phyloP scores from a whole-genome alignment of 2,797 vertebrate genomes.

The Echeneis naucrates region DNA sequence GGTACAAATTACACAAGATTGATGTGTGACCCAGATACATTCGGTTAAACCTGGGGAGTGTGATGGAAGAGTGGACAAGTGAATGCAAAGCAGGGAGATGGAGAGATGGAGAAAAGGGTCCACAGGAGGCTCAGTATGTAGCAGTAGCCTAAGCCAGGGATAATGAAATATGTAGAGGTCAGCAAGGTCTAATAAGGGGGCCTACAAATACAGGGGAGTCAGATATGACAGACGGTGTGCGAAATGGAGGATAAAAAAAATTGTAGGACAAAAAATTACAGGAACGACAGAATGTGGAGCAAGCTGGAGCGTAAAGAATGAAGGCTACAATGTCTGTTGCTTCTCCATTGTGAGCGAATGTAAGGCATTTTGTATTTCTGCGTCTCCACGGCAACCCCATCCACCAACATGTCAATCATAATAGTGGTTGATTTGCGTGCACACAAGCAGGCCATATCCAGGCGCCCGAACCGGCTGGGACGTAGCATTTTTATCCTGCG shows the following conservation, averaged over 20 bases:
- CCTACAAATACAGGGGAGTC: slow-evolving; percentile 48
- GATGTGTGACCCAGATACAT: slow-evolving; percentile 75
- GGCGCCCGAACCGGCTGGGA: slow-evolving; percentile 43
- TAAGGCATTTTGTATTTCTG: slow-evolving; percentile 71
- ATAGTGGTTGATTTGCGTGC: slow-evolving; percentile 57
- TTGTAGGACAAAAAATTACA: slow-evolving; percentile 29
- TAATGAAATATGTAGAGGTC: slow-evolving; percentile 68
- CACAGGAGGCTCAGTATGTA: slow-evolving; percentile 26
- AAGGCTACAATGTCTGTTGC: slow-evolving; percentile 31
- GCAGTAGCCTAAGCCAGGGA: slow-evolving; percentile 40
- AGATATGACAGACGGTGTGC: slow-evolving; percentile 52
- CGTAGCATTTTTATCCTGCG: slow-evolving; percentile 14
- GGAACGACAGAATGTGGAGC: slow-evolving; percentile 27
- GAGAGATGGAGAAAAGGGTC: slow-evolving; percentile 23
- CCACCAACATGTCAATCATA: slow-evolving; percentile 70
- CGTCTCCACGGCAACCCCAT: slow-evolving; percentile 78
- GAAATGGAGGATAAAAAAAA: slow-evolving; percentile 59
- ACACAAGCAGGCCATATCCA: slow-evolving; percentile 52
- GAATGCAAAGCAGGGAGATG: slow-evolving; percentile 27
- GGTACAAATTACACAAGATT: slow-evolving; percentile 67
- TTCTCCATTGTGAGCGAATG: slow-evolving; percentile 55
- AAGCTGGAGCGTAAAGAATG: slow-evolving; percentile 44
- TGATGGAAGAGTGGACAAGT: slow-evolving; percentile 38
- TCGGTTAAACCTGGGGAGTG: slow-evolving; percentile 59
- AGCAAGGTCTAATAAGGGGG: slow-evolving; percentile 47